Evolutionary conservation across 1,140 invertebrate genomes (phyloP).

Genomic region (Plutomurus gul): DNA sequence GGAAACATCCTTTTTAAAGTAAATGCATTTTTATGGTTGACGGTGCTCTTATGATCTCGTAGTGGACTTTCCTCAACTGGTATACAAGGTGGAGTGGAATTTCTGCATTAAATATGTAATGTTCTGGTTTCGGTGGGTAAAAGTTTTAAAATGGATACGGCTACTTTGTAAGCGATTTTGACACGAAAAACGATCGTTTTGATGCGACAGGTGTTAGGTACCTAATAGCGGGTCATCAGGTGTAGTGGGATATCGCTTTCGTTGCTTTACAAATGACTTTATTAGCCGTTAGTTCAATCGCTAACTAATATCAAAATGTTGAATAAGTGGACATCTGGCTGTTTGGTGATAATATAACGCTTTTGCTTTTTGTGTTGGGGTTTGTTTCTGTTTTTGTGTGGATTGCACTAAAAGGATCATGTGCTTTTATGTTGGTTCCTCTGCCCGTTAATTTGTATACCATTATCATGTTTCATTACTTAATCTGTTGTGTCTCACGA

Average conservation of each 20-base stretch:
- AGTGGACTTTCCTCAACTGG: not conserved
- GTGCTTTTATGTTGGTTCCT: not conserved
- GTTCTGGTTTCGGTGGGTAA: not conserved
- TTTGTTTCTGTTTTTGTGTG: not conserved
- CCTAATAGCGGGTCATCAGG: no score
- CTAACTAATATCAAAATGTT: not conserved
- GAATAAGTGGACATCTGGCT: not conserved
- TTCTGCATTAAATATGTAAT: not conserved
- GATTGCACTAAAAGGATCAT: not conserved
- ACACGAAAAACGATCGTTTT: no score
- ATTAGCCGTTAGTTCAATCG: not conserved
- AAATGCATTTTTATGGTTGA: not conserved
- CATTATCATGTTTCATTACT: not conserved
- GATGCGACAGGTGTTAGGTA: no score
- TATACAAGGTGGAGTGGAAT: not conserved
- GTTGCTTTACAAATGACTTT: not conserved
- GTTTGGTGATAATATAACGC: not conserved
- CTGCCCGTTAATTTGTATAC: not conserved
- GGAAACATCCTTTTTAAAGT: not conserved
- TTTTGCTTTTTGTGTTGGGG: not conserved
- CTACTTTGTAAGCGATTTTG: no score
- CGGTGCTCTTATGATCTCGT: constrained; percentile 10
- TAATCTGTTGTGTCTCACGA: not conserved
- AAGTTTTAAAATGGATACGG: not conserved
- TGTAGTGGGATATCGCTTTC: not conserved